Conservation (phyloP, 2,888 invertebrate species). For the Brenthis ino region DNA sequence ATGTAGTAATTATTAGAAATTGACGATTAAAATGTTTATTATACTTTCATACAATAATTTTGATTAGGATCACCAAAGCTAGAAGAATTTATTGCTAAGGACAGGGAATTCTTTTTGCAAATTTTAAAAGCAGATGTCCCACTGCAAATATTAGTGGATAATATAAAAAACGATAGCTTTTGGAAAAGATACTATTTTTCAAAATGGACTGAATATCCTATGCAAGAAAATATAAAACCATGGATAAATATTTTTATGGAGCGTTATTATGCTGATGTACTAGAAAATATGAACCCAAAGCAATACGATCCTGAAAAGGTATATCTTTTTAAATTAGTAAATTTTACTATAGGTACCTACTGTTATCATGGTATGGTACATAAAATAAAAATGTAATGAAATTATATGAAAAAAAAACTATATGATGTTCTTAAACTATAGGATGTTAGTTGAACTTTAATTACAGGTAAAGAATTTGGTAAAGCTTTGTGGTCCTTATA, state of each 20-base stretch:
- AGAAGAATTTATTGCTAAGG: slow-evolving; percentile 65
- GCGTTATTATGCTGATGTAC: slow-evolving; percentile 68
- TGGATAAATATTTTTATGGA: slow-evolving; percentile 77
- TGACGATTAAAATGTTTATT: too few species aligned
- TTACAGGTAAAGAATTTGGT: slow-evolving; percentile 66
- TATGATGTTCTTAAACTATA: not conserved
- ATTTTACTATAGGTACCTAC: not conserved
- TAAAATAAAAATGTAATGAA: not conserved
- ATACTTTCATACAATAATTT: not conserved
- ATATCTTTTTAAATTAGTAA: not conserved
- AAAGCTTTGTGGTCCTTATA: slow-evolving; percentile 71
- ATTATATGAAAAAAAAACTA: not conserved
- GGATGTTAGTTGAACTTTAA: slow-evolving; percentile 6
- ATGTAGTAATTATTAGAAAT: not conserved
- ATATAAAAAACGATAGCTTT: slow-evolving; percentile 74
- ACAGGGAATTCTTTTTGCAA: slow-evolving; percentile 70
- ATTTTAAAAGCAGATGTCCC: slow-evolving; percentile 66
- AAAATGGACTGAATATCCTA: slow-evolving; percentile 62
- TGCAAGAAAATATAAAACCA: slow-evolving; percentile 53
- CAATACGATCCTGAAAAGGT: slow-evolving; percentile 79
- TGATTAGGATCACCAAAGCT: slow-evolving; percentile 63
- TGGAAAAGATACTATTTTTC: slow-evolving; percentile 73
- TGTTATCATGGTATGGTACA: not conserved
- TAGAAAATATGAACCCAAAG: slow-evolving; percentile 75
- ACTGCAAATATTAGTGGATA: slow-evolving; percentile 70